Conservation (phyloP, 2,888 invertebrate genomes). For the Dynastes maya region DNA sequence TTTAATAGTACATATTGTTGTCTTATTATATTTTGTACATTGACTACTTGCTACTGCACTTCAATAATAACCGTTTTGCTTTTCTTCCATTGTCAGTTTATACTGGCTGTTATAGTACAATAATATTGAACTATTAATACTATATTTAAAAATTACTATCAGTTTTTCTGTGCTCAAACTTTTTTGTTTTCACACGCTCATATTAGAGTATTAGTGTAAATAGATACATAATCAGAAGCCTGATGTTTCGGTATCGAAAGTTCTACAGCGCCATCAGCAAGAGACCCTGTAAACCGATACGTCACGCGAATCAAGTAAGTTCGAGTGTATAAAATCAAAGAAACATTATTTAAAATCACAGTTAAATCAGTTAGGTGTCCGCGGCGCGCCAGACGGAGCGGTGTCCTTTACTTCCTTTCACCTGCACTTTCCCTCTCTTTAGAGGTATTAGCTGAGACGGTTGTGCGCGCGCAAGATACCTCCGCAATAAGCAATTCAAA, state of each 20-base stretch:
- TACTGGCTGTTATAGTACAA: no score
- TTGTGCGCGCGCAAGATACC: constrained; percentile 58
- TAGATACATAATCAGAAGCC: no score
- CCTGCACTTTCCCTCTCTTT: constrained; percentile 62
- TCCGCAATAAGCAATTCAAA: constrained; percentile 56
- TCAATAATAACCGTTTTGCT: no score
- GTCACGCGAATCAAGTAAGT: constrained; percentile 40
- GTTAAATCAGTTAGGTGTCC: constrained; percentile 42
- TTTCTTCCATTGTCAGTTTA: no score
- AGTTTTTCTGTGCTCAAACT: no score
- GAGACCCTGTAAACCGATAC: constrained; percentile 4
- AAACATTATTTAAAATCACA: constrained; percentile 44
- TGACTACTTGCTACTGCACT: no score
- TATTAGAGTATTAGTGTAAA: no score
- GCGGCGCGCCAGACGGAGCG: constrained; percentile 55
- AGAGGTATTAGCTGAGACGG: constrained; percentile 55
- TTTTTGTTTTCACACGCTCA: no score
- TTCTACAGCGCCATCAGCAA: constrained; percentile 9
- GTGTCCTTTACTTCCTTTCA: constrained; percentile 60
- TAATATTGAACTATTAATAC: no score
- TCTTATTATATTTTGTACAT: no score
- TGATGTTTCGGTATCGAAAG: constrained; percentile 6
- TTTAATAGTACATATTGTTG: no score
- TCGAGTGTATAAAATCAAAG: constrained; percentile 39
- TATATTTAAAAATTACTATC: no score